Evolutionary conservation across 2,113 vertebrate species (phyloP), one percentile per base, ranked within the genome.

Genomic region (Brevimyrus niger): DNA sequence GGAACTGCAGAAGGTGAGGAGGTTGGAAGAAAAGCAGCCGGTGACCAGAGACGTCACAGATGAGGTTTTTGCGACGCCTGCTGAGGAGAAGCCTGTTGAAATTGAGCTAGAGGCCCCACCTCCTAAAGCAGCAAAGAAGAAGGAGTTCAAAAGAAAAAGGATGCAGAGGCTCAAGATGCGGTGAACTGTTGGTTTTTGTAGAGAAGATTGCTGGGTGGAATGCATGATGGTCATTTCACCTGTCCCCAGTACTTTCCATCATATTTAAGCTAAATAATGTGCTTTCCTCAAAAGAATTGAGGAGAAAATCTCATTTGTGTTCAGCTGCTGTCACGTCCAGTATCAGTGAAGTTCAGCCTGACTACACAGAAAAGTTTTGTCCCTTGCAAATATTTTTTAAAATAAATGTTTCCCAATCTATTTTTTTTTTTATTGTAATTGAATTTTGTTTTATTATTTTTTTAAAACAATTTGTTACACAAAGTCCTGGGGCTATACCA

Each of bases 21-120:
- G 94, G 92, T 93, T 89, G 1, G 96, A 95, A 44, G 93, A 91
- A 1, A 96, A 96, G 91, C 90, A 93, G n/a, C 83, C 96, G 53
- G 0, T 98, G 76, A 38, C 89, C 17, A 92, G 90, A 4, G 98
- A 99, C 46, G 96, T 98, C 7, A 98, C 98, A 0, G 97, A 96
- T 0, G 94, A 96, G 0, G 98, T 99, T 89, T 99, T 99, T 91
- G 88, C 92, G 3, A 98, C 94, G 0, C 98, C 97, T 0, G 95
- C 95, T 3, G 96, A 96, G n/a, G 94, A 97, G 86, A 98, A 97
- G 91, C 95, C 96, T 0, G 27, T 95, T 86, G 92, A 94, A 89
- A 95, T 99, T 55, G 92, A 98, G 91, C 94, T 91, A 0, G 95
- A 97, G 73, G 96, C 96, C 2, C 97, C 97, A 0, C 93, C 93